These are phyloP conservation scores for Medauroidea extradentata DNA, from an alignment of 1,140 invertebrate genomes.

Conservation along the genomic window DNA sequence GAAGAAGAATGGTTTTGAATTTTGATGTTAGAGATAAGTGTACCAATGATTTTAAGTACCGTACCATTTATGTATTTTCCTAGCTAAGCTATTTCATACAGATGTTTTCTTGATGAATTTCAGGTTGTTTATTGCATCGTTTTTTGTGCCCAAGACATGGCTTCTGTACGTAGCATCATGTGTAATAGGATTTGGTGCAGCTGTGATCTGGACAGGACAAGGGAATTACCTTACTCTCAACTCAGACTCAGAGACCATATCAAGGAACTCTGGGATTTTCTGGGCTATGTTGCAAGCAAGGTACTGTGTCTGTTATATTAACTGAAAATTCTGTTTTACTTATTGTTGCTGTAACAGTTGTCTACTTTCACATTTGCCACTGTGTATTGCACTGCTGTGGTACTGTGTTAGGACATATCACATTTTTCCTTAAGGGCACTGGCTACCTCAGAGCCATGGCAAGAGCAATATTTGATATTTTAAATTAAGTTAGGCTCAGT, in stretches of 20 bases:
- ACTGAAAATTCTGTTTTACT: neutral
- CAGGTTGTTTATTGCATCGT: constrained; percentile 74
- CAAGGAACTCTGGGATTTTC: constrained; percentile 90
- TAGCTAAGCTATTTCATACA: constrained; percentile 1
- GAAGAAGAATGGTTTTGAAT: too few relatives aligned
- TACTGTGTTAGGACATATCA: too few relatives aligned
- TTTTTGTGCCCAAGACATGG: constrained; percentile 77
- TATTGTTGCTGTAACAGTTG: too few relatives aligned
- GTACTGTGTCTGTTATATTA: constrained; percentile 43
- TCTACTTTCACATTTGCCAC: too few relatives aligned
- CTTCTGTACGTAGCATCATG: constrained; percentile 79
- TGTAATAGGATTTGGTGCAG: constrained; percentile 84
- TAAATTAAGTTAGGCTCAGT: too few relatives aligned
- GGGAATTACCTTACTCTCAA: constrained; percentile 91
- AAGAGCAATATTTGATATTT: too few relatives aligned
- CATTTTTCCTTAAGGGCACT: too few relatives aligned
- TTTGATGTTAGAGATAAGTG: too few relatives aligned
- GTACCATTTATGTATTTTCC: neutral
- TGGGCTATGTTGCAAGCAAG: constrained; percentile 92
- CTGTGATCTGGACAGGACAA: constrained; percentile 86
- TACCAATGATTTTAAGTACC: too few relatives aligned
- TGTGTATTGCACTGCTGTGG: too few relatives aligned
- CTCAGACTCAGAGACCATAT: constrained; percentile 80
- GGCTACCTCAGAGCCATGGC: too few relatives aligned
- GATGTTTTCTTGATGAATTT: constrained; percentile 25